phyloP scores from a whole-genome alignment of 2,888 invertebrate species.

The Lydus trimaculatus region DNA sequence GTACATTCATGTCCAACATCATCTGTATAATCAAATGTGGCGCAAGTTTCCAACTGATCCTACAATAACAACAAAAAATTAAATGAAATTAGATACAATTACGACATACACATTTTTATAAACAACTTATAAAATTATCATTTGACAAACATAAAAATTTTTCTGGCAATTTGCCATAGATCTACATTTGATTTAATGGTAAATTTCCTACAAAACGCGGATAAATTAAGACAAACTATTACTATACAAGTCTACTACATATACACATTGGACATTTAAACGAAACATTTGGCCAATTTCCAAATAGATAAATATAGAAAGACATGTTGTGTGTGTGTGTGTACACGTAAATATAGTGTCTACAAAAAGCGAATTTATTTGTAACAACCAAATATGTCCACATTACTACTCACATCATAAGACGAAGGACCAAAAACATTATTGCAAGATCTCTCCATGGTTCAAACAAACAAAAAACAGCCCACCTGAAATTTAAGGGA shows the following conservation, averaged over 20 bases:
- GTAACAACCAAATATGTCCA: conserved; percentile 31
- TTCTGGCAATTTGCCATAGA: conserved; percentile 11
- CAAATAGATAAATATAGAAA: conserved; percentile 55
- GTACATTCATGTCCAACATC: conserved; percentile 16
- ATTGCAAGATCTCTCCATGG: conserved; percentile 23
- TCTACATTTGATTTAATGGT: conserved; percentile 17
- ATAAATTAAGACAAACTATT: conserved; percentile 17
- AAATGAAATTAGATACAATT: conserved; percentile 5
- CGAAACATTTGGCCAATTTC: conserved; percentile 30
- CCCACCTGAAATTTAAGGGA: background rate
- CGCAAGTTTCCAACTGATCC: conserved; percentile 8
- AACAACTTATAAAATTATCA: background rate
- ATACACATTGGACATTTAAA: conserved; percentile 41
- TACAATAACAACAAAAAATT: background rate
- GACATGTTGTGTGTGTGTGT: conserved; percentile 32
- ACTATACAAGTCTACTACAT: background rate
- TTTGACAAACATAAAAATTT: background rate
- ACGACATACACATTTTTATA: background rate
- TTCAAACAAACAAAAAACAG: conserved; percentile 16
- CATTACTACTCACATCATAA: conserved; percentile 37
- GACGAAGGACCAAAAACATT: conserved; percentile 11
- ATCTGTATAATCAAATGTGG: conserved; percentile 9
- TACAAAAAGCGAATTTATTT: conserved; percentile 35
- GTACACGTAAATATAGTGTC: conserved; percentile 45
- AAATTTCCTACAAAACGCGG: conserved; percentile 14